These are phyloP conservation scores for Sparus aurata DNA, from an alignment of 2,797 vertebrate genomes.

Conservation along the genomic window DNA sequence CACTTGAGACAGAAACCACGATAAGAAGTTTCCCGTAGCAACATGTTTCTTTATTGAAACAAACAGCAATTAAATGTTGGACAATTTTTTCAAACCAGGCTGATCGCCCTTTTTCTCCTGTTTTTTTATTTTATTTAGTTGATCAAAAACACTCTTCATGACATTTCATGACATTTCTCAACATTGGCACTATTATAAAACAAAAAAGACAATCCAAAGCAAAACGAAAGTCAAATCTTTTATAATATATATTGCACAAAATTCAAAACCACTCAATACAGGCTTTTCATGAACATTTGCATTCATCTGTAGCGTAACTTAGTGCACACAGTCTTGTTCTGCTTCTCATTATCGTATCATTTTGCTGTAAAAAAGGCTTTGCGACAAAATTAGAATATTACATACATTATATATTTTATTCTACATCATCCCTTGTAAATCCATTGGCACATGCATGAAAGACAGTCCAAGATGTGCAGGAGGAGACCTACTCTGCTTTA, in stretches of 20 bases:
- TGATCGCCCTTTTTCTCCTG: slow-evolving; percentile 2
- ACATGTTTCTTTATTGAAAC: slow-evolving; percentile 80
- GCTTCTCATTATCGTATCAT: slow-evolving; percentile 29
- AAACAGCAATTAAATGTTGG: slow-evolving; percentile 53
- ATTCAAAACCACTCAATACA: slow-evolving; percentile 62
- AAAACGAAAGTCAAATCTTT: slow-evolving; percentile 60
- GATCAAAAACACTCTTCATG: slow-evolving; percentile 34
- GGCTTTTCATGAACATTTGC: slow-evolving; percentile 41
- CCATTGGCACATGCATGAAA: slow-evolving; percentile 63
- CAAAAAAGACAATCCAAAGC: slow-evolving; percentile 51
- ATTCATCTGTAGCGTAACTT: slow-evolving; percentile 46
- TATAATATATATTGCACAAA: slow-evolving; percentile 82
- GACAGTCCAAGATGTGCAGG: slow-evolving; percentile 39
- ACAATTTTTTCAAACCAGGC: slow-evolving; percentile 42
- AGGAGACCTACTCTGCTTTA: slow-evolving; percentile 30
- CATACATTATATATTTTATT: slow-evolving; percentile 33
- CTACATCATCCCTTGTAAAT: slow-evolving; percentile 66
- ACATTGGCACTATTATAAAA: slow-evolving; percentile 51
- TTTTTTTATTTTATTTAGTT: slow-evolving; percentile 19
- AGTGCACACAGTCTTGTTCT: slow-evolving; percentile 45
- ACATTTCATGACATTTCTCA: slow-evolving; percentile 39
- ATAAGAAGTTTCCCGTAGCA: slow-evolving; percentile 58
- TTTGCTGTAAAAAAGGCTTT: slow-evolving; percentile 52
- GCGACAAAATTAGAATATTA: slow-evolving; percentile 56
- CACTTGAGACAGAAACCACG: slow-evolving; percentile 25